phyloP scores from a whole-genome alignment of 2,888 invertebrate species.

The Nezara viridula region DNA sequence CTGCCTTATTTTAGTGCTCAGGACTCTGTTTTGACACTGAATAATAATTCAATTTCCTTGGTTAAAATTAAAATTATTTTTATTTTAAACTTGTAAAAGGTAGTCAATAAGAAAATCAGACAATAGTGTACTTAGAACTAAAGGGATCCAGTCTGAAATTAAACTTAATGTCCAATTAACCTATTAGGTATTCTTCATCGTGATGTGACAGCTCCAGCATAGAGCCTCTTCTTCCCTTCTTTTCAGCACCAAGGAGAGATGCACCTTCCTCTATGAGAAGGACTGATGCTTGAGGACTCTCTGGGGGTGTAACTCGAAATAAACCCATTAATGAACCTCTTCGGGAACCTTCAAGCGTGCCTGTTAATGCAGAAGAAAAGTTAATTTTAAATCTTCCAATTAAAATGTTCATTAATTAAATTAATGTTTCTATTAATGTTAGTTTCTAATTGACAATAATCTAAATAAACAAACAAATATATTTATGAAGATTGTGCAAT shows the following conservation, averaged over 20 bases:
- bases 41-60: background rate
- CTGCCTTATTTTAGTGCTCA: background rate
- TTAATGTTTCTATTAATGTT: too few relatives aligned
- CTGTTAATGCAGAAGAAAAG: background rate
- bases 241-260: conserved; percentile 75
- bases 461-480: too few relatives aligned
- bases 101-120: background rate
- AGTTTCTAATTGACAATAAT: too few relatives aligned
- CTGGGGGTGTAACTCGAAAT: conserved; percentile 73
- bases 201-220: conserved; percentile 78
- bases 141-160: background rate
- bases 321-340: conserved; percentile 89
- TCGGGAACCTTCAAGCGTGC: conserved; percentile 82
- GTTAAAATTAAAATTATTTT: background rate
- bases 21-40: too few relatives aligned
- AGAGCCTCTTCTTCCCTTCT: conserved; percentile 80
- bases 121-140: background rate
- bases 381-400: background rate
- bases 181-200: conserved; percentile 74
- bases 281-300: conserved; percentile 70
- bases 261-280: conserved; percentile 74
- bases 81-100: background rate
- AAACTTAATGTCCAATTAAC: conserved; percentile 38
- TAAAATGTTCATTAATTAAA: background rate
- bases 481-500: too few relatives aligned